These are phyloP conservation scores for Caenorhabditis sp. DNA, from an alignment of 2,888 invertebrate genomes.

Conservation along the genomic window DNA sequence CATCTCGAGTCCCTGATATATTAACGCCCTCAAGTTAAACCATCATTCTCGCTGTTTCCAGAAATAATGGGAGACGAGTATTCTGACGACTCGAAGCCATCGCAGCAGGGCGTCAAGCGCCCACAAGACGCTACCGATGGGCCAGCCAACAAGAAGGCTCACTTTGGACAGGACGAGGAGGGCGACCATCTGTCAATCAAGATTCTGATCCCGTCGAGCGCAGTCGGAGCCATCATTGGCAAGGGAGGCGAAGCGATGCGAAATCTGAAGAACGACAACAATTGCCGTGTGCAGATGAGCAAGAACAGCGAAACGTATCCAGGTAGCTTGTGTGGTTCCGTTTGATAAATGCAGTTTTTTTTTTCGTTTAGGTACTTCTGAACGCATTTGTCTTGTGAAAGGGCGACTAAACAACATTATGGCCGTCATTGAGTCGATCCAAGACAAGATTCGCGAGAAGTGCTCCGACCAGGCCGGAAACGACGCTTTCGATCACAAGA, in stretches of 20 bases:
- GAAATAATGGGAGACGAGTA: slow-evolving; percentile 59
- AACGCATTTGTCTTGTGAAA: slow-evolving; percentile 94
- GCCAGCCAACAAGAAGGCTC: slow-evolving; percentile 80
- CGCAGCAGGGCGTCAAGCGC: slow-evolving; percentile 74
- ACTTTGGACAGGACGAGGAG: slow-evolving; percentile 71
- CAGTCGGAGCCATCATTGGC: slow-evolving; percentile 96
- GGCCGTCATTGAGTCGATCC: slow-evolving; percentile 93
- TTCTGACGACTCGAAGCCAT: slow-evolving; percentile 50
- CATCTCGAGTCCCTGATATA: too few relatives aligned
- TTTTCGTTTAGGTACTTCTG: slow-evolving; percentile 87
- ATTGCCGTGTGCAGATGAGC: slow-evolving; percentile 98
- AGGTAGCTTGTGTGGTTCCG: too few relatives aligned
- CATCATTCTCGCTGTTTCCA: not conserved
- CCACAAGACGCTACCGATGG: slow-evolving; percentile 76
- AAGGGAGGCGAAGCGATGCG: slow-evolving; percentile 99
- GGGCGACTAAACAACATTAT: slow-evolving; percentile 94
- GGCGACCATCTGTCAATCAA: slow-evolving; percentile 60
- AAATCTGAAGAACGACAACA: slow-evolving; percentile 96
- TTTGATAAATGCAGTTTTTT: not conserved
- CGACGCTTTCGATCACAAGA: slow-evolving; percentile 82
- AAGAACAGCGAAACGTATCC: slow-evolving; percentile 99
- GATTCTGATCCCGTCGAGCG: slow-evolving; percentile 87
- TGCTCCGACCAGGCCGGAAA: slow-evolving; percentile 90
- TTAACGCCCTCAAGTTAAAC: too few relatives aligned
- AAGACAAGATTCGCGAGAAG: slow-evolving; percentile 96